Evolutionary conservation across 2,888 invertebrate species (phyloP).

Genomic region (Harpalus rubripes): DNA sequence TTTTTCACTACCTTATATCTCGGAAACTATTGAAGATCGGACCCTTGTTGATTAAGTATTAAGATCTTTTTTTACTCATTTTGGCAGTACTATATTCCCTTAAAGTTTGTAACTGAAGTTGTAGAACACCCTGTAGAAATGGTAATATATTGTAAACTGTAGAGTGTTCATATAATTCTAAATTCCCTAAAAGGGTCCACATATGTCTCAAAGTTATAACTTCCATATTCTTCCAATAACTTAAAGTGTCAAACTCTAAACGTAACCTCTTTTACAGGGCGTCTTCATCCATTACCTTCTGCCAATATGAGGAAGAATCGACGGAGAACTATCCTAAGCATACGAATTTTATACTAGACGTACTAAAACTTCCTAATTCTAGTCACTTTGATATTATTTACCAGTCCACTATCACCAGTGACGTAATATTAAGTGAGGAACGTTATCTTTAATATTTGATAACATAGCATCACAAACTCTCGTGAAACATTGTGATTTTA

Average conservation of each 20-base stretch:
- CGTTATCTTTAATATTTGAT: slow-evolving; percentile 4
- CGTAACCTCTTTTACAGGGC: not conserved
- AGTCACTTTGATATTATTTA: slow-evolving; percentile 25
- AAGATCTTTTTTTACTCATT: no score
- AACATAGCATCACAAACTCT: not conserved
- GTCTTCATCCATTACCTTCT: slow-evolving; percentile 17
- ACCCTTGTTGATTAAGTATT: no score
- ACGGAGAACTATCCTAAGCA: not conserved
- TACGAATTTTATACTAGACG: not conserved
- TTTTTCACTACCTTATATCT: no score
- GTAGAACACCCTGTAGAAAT: no score
- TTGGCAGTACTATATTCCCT: no score
- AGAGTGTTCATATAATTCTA: not conserved
- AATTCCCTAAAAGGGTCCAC: not conserved
- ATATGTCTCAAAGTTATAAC: not conserved
- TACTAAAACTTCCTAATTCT: slow-evolving; percentile 3
- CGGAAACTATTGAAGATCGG: no score
- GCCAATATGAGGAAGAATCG: slow-evolving; percentile 17
- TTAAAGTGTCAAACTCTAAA: slow-evolving; percentile 21
- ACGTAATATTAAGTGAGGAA: not conserved
- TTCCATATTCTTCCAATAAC: slow-evolving; percentile 3
- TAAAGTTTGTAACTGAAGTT: no score
- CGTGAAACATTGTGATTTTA: not conserved
- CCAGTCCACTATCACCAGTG: not conserved
- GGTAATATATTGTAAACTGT: not conserved